phyloP scores from a whole-genome alignment of 2,113 vertebrate genomes.

The Theropithecus gelada region DNA sequence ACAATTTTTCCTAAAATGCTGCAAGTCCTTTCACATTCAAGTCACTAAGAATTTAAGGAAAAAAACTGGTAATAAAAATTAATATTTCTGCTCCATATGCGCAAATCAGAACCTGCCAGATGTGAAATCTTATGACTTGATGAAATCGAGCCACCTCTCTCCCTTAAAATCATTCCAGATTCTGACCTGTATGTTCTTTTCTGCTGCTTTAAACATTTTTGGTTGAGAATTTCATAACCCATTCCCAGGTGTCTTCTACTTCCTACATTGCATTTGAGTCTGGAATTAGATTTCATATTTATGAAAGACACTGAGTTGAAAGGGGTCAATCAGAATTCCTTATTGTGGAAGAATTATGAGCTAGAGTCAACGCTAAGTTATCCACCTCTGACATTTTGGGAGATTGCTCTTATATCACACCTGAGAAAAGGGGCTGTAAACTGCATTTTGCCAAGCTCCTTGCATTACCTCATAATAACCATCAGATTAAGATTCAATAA shows the following conservation, averaged over 20 bases:
- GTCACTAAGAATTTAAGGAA: neutral
- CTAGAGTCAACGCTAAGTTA: neutral
- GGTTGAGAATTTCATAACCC: neutral
- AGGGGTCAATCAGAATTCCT: constrained; percentile 20
- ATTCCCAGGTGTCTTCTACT: neutral
- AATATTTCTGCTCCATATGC: neutral
- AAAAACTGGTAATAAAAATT: neutral
- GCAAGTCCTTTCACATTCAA: neutral
- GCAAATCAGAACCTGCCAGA: neutral
- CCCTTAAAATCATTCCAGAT: neutral
- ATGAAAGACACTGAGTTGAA: constrained; percentile 36
- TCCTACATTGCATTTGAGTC: neutral
- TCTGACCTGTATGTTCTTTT: neutral
- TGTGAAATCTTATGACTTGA: neutral
- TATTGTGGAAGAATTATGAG: constrained; percentile 1
- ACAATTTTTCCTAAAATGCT: neutral
- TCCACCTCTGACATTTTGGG: constrained; percentile 35
- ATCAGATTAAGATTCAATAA: constrained; percentile 7
- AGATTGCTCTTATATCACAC: constrained; percentile 24
- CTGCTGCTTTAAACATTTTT: neutral
- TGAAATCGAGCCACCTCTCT: neutral
- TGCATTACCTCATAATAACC: neutral
- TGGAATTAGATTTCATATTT: constrained; percentile 44
- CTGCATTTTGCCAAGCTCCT: neutral
- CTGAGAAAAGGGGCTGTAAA: neutral